phyloP scores from a whole-genome alignment of 2,888 invertebrate species.

The Drosophila rellima region DNA sequence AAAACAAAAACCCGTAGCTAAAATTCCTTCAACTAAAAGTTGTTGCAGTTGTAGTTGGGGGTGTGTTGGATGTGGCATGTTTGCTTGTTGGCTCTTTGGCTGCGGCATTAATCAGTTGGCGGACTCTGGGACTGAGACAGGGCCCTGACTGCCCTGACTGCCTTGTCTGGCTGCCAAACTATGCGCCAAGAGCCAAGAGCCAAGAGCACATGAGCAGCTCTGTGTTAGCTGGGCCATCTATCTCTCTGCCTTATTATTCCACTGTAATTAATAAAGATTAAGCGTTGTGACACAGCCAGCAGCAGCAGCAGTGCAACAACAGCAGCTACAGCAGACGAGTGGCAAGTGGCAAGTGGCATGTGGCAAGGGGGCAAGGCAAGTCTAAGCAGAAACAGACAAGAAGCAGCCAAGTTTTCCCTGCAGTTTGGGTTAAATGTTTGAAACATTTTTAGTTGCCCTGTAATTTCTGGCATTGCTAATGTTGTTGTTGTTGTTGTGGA shows the following conservation, averaged over 20 bases:
- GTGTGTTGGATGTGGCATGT: conserved; percentile 74
- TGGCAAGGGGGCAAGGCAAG: not conserved
- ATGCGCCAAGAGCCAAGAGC: conserved; percentile 39
- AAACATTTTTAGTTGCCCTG: conserved; percentile 60
- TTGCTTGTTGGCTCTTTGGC: conserved; percentile 70
- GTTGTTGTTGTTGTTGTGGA: conserved; percentile 29
- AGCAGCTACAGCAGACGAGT: conserved; percentile 8
- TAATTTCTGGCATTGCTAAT: conserved; percentile 56
- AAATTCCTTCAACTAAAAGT: conserved; percentile 65
- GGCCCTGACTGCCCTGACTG: conserved; percentile 11
- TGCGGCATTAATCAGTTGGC: conserved; percentile 67
- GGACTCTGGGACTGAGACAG: conserved; percentile 19
- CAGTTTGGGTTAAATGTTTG: conserved; percentile 54
- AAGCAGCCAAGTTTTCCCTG: conserved; percentile 45
- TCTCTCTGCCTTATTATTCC: conserved; percentile 78
- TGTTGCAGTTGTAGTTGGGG: conserved; percentile 25
- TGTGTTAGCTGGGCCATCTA: conserved; percentile 42
- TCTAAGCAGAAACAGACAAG: conserved; percentile 37
- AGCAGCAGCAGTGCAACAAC: conserved; percentile 28
- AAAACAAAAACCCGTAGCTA: conserved; percentile 43
- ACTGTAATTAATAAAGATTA: conserved; percentile 85
- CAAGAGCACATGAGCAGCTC: conserved; percentile 42
- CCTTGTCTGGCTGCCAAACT: conserved; percentile 59
- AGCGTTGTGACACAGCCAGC: conserved; percentile 78
- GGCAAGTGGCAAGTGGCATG: not conserved